Evolutionary conservation across 2,888 invertebrate genomes (phyloP), one percentile per base, ranked within the genome.

Genomic region (Lasius platythorax): DNA sequence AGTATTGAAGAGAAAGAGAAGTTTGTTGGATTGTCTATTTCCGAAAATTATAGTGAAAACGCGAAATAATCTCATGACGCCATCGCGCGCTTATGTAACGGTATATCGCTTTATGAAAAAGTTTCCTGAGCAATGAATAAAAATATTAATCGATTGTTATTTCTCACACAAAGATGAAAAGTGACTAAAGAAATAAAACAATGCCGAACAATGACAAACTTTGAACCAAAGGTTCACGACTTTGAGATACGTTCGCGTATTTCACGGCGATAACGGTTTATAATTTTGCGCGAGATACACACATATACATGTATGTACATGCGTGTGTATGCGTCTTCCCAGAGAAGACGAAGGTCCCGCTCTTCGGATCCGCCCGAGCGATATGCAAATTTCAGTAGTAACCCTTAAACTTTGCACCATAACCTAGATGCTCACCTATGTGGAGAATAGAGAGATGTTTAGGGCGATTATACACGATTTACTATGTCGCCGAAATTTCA

Each of bases 361-460:
- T 76, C 68, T 73, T 87, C 73, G 74, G 86, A 76, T 79, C 53
- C 73, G 68, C 82, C 64, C 75, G 72, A 85, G 85, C 84, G 85
- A 89, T 87, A 91, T 92, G 91, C 89, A 90, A 92, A 91, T 91
- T 91, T 91, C 76, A 89, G 86, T 85, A 87, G 89, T 88, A 91
- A 91, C 90, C 91, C 91, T 92, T 91, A 92, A 92, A 92, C 90
- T 92, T 91, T 91, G 88, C 87, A 89, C 85, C 86, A 85, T 91
- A 90, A 92, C 90, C 91, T 90, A 91, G 86, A 89, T 91, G 88
- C 87, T 87, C 84, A 84, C 64, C 87, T 83, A 85, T 86, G 84
- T 84, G 83, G 76, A 73, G 83, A 84, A 81, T 67, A 78, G 72
- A 46, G 81, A 83, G 86, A 85, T 81, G 73, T 61, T 72, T 84